phyloP scores from a whole-genome alignment of 2,797 vertebrate species.

The Centroberyx gerrardi region DNA sequence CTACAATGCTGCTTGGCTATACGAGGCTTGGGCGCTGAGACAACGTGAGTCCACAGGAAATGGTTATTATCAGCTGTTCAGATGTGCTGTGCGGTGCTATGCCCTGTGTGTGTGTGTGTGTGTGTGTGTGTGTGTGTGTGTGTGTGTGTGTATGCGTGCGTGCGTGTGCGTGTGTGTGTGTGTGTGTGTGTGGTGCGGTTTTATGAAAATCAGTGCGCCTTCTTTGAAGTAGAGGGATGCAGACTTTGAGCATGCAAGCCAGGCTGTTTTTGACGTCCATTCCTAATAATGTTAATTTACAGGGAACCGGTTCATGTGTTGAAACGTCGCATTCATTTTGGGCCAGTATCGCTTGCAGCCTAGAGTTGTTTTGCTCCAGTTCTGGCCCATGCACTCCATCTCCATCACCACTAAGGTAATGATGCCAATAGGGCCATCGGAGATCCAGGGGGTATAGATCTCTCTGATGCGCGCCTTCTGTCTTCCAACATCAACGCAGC shows the following conservation, averaged over 20 bases:
- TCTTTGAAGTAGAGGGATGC: constrained; percentile 55
- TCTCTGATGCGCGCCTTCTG: constrained; percentile 60
- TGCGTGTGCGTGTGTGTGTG: not conserved
- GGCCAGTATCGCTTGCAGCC: constrained; percentile 52
- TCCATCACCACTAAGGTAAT: constrained; percentile 70
- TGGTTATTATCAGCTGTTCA: constrained; percentile 74
- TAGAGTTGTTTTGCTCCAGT: constrained; percentile 69
- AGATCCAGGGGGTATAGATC: constrained; percentile 65
- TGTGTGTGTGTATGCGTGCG: constrained; percentile 9
- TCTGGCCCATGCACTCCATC: constrained; percentile 69
- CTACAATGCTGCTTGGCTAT: constrained; percentile 49
- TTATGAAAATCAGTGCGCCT: constrained; percentile 50
- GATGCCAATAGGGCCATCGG: constrained; percentile 68
- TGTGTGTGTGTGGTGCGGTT: constrained; percentile 29
- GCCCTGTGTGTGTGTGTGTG: constrained; percentile 39
- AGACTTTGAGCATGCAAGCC: constrained; percentile 50
- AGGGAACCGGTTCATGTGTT: constrained; percentile 38
- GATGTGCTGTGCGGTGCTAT: constrained; percentile 44
- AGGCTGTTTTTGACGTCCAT: constrained; percentile 37
- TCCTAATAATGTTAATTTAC: constrained; percentile 34
- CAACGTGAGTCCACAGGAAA: constrained; percentile 72
- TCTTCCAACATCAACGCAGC: constrained; percentile 50
- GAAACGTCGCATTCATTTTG: constrained; percentile 28
- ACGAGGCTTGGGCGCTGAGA: constrained; percentile 51
- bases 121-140: constrained; percentile 8